These are phyloP conservation scores for Hirundichthys speculiger DNA, from an alignment of 2,113 vertebrate species.

Conservation along the genomic window DNA sequence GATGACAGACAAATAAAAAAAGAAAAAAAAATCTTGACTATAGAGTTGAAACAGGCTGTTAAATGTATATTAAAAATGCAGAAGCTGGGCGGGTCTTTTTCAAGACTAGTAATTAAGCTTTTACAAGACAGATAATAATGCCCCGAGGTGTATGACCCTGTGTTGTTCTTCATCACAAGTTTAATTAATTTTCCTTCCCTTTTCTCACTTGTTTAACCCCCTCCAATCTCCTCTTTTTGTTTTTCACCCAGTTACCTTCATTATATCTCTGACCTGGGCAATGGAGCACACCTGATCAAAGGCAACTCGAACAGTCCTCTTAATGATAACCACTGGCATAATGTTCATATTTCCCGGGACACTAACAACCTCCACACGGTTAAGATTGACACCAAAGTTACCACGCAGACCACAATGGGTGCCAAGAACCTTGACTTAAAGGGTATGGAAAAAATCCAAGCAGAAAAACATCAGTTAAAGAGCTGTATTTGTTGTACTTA, in stretches of 20 bases:
- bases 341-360: conserved; percentile 97
- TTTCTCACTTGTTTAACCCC: conserved; percentile 5
- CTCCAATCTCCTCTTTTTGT: conserved; percentile 6
- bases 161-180: conserved; percentile 39
- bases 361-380: conserved; percentile 98
- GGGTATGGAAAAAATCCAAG: conserved; percentile 78
- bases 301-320: conserved; percentile 97
- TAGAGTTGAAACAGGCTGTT: conserved; percentile 13
- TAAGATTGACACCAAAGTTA: conserved; percentile 98
- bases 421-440: conserved; percentile 98
- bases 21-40: conserved; percentile 8
- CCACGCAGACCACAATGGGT: conserved; percentile 95
- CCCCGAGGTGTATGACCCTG: conserved; percentile 43
- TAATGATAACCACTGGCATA: conserved; percentile 99
- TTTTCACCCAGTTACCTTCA: conserved; percentile 89
- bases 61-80: conserved; percentile 40
- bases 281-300: conserved; percentile 97
- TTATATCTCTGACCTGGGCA: conserved; percentile 97
- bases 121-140: conserved; percentile 45
- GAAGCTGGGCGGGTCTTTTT: conserved; percentile 25
- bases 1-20: conserved; percentile 11
- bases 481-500: too few species aligned
- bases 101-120: conserved; percentile 37
- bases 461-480: too few species aligned
- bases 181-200: conserved; percentile 35